Evolutionary conservation across 2,797 vertebrate genomes (phyloP), one percentile per base, ranked within the genome.

Genomic region (Sebastes minor): DNA sequence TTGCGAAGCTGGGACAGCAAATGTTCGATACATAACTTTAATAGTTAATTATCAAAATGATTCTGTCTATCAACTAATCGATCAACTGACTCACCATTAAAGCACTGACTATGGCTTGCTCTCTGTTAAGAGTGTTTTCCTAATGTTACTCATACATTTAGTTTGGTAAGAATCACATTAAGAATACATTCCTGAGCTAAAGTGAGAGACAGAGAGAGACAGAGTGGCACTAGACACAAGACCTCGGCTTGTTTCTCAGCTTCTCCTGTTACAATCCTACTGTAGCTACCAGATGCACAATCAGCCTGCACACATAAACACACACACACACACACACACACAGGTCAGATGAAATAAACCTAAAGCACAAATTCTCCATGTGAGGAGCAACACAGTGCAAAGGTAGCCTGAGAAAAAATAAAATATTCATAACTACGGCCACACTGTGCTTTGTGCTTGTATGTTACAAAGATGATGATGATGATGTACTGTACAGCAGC

Each of bases 311-410:
- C 42, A 76, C 38, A 74, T 0, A 68, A 10, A 38, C 35, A 52
- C 64, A 67, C 18, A 56, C 6, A 53, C 6, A 55, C 18, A 56
- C 6, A 28, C 49, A 53, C 52, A 53, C 55, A 57, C 18, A 53
- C 6, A 28, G 61, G 83, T 70, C 60, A 74, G 25, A 63, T 61
- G 76, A 80, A 82, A 84, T 78, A 86, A 82, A 82, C 49, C 59
- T 59, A 2, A 7, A 62, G 60, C 22, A 59, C 49, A 59, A 32
- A 57, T 63, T 56, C 53, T 66, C 59, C 52, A 32, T 61, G 71
- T 70, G 76, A 65, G n/a, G 18, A 78, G 67, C 52, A 63, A 25
- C 63, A 28, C n/a, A 9, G 59, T 28, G 20, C 32, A 77, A 86
- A 86, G 80, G 74, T 88, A 49, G 13, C 35, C 35, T 38, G 35